Evolutionary conservation across 2,113 vertebrate genomes (phyloP).

Genomic region (Pagrus major): DNA sequence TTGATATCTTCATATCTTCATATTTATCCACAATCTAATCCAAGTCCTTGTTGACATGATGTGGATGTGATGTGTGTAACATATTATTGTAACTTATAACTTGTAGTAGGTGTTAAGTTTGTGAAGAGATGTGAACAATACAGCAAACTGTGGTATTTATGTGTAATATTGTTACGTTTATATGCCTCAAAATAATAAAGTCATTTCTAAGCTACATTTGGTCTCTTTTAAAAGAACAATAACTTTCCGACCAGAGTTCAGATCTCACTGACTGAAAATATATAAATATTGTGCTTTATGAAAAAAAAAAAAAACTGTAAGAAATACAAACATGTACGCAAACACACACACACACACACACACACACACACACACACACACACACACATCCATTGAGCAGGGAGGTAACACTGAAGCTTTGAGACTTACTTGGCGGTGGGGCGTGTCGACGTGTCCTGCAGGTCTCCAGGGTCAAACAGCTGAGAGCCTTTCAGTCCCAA

Average conservation of each 20-base stretch:
- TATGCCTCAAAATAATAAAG: background rate
- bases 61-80: too few species aligned
- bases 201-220: background rate
- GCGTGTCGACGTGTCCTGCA: slow-evolving; percentile 91
- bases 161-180: background rate
- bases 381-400: background rate
- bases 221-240: background rate
- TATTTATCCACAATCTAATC: too few species aligned
- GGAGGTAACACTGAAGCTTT: background rate
- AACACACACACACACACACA: slow-evolving; percentile 8
- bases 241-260: background rate
- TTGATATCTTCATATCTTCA: too few species aligned
- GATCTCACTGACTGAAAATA: too few species aligned
- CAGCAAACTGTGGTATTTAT: background rate
- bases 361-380: slow-evolving; percentile 4
- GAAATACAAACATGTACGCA: too few species aligned
- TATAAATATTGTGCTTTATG: background rate
- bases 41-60: too few species aligned
- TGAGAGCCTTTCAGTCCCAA: slow-evolving; percentile 96
- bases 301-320: background rate
- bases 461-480: slow-evolving; percentile 96
- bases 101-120: too few species aligned
- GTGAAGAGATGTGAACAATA: background rate
- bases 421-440: slow-evolving; percentile 90
- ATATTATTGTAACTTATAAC: too few species aligned